A percentile compares a stretch with the other conserved stretches of the same genome.
Evolutionary conservation across 1,140 invertebrate species (phyloP).

Genomic region (Bemisia tabaci): DNA sequence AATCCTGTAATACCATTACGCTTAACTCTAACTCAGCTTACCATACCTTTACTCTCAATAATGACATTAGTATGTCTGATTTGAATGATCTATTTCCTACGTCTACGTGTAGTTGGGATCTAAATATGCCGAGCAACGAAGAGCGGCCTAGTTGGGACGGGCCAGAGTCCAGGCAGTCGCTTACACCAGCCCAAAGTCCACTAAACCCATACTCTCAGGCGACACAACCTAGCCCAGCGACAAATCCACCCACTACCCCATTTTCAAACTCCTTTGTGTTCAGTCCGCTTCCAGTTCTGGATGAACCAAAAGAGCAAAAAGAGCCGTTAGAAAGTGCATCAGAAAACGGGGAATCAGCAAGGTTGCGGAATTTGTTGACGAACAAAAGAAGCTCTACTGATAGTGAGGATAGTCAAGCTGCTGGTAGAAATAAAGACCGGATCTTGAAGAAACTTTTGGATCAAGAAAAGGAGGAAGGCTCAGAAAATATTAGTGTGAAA

Average conservation of each 20-base stretch:
- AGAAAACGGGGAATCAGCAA: constrained; percentile 39
- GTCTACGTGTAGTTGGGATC: not conserved
- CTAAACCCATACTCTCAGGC: constrained; percentile 26
- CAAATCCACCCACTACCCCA: constrained; percentile 32
- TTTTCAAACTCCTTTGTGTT: constrained; percentile 39
- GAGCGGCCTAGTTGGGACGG: constrained; percentile 26
- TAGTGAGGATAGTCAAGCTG: constrained; percentile 31
- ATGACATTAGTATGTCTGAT: constrained; percentile 24
- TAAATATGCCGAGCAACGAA: not conserved
- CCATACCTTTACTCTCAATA: constrained; percentile 29
- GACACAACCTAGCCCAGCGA: constrained; percentile 37
- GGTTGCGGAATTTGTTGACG: constrained; percentile 49
- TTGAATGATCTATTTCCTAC: not conserved
- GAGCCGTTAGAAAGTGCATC: constrained; percentile 16
- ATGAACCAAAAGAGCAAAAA: constrained; percentile 22
- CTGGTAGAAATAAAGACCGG: constrained; percentile 36
- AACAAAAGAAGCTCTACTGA: constrained; percentile 33
- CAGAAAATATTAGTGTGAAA: constrained; percentile 30
- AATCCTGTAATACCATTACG: constrained; percentile 26
- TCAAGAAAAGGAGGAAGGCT: constrained; percentile 61
- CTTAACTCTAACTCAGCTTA: constrained; percentile 23
- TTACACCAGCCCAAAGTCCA: constrained; percentile 33
- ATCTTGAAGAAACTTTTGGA: constrained; percentile 66
- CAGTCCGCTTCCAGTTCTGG: constrained; percentile 38
- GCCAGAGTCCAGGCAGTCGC: constrained; percentile 42